Percentiles rank a stretch among this genome's conserved stretches.
These are phyloP conservation scores for Limenitis camilla DNA, from an alignment of 2,888 invertebrate genomes.

Conservation along the genomic window DNA sequence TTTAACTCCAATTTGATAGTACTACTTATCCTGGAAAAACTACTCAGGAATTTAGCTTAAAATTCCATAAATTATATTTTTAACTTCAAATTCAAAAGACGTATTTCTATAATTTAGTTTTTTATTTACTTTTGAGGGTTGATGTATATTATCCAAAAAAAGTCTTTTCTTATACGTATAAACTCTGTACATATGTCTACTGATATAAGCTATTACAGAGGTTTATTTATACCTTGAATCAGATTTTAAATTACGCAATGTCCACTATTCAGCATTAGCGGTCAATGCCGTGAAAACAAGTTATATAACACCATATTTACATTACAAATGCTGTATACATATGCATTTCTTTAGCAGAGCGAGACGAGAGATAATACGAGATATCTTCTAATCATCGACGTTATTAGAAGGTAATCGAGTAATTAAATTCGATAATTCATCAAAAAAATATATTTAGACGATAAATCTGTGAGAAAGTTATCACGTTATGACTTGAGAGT, in stretches of 20 bases:
- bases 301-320: slow-evolving; percentile 16
- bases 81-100: no score
- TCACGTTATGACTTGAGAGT: no score
- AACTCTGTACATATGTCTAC: no score
- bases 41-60: no score
- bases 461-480: background rate
- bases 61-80: no score
- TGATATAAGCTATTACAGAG: no score
- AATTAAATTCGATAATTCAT: background rate
- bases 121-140: no score
- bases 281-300: slow-evolving; percentile 21
- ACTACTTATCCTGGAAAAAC: no score
- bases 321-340: slow-evolving; percentile 17
- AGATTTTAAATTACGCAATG: background rate
- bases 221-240: background rate
- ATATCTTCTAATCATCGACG: background rate
- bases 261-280: slow-evolving; percentile 2
- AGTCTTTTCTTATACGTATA: no score
- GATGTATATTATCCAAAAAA: no score
- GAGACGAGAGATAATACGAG: slow-evolving; percentile 3
- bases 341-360: slow-evolving; percentile 22
- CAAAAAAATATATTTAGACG: background rate
- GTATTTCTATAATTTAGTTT: no score
- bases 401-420: background rate
- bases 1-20: no score